A percentile compares a stretch with the other conserved stretches of the same genome.
These are phyloP conservation scores for Euura saliciscinereae DNA, from an alignment of 1,140 invertebrate species.

Conservation along the genomic window DNA sequence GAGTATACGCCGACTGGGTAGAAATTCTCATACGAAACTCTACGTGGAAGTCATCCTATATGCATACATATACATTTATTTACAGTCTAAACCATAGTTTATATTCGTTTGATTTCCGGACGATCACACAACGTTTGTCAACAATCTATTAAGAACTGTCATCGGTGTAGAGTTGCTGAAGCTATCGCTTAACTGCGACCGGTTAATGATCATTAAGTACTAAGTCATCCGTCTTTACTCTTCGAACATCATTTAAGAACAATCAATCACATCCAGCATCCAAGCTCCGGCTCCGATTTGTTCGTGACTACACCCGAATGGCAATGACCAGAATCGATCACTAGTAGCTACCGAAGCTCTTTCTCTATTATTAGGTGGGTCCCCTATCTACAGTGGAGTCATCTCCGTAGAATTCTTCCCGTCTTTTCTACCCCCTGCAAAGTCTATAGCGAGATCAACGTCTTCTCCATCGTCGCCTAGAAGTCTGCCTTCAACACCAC, in stretches of 20 bases:
- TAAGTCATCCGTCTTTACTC: not conserved
- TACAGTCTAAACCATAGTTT: not conserved
- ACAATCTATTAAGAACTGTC: too few relatives aligned
- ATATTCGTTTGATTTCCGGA: not conserved
- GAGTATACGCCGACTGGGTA: not conserved
- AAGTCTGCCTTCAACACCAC: slow-evolving; percentile 46
- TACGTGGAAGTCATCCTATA: too few relatives aligned
- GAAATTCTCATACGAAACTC: not conserved
- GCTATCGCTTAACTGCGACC: not conserved
- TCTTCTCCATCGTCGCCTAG: slow-evolving; percentile 44
- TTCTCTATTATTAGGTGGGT: too few relatives aligned
- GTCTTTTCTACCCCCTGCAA: slow-evolving; percentile 42
- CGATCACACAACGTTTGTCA: too few relatives aligned
- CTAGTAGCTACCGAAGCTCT: too few relatives aligned
- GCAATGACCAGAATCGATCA: too few relatives aligned
- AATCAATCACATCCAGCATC: too few relatives aligned
- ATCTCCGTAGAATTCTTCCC: slow-evolving; percentile 36
- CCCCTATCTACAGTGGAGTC: slow-evolving; percentile 32
- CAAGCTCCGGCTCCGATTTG: too few relatives aligned
- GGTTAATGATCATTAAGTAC: not conserved
- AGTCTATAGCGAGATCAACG: slow-evolving; percentile 42
- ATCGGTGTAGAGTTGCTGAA: too few relatives aligned
- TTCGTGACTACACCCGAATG: too few relatives aligned
- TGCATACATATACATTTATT: not conserved
- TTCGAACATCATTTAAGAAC: too few relatives aligned